Percentiles rank a stretch among this genome's conserved stretches.
phyloP scores from a whole-genome alignment of 2,888 invertebrate genomes.

The Bugula neritina region DNA sequence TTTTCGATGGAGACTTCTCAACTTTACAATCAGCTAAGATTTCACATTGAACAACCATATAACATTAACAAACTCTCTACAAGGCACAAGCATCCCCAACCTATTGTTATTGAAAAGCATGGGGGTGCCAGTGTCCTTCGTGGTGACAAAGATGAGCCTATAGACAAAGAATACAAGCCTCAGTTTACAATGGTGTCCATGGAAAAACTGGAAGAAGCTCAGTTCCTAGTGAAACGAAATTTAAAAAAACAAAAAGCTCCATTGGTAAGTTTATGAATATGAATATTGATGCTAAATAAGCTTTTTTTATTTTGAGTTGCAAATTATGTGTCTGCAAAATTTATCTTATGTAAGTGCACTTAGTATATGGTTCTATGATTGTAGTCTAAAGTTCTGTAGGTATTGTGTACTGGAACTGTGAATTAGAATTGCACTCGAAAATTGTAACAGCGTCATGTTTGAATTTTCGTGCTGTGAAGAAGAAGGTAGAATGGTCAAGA shows the following conservation, averaged over 20 bases:
- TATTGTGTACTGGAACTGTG: too few relatives aligned
- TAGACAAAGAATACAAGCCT: not conserved
- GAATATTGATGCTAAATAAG: too few relatives aligned
- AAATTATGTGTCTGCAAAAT: too few relatives aligned
- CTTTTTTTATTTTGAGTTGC: too few relatives aligned
- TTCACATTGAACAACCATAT: slow-evolving; percentile 7
- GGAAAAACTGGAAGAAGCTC: slow-evolving; percentile 3
- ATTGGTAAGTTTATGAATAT: not conserved
- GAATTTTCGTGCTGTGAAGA: too few relatives aligned
- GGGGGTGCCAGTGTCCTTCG: not conserved
- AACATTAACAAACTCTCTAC: not conserved
- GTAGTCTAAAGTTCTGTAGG: too few relatives aligned
- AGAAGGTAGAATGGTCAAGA: too few relatives aligned
- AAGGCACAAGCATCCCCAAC: not conserved
- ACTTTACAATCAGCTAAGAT: slow-evolving; percentile 21
- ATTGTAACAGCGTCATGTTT: too few relatives aligned
- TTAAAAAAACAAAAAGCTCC: not conserved
- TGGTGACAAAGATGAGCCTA: not conserved
- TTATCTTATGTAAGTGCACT: too few relatives aligned
- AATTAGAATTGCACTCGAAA: too few relatives aligned
- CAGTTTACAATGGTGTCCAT: not conserved
- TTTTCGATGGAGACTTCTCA: not conserved
- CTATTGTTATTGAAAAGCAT: not conserved
- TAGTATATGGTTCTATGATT: too few relatives aligned
- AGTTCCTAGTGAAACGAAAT: slow-evolving; percentile 1